phyloP scores from a whole-genome alignment of 2,888 invertebrate genomes.

The Phytoseiulus persimilis region DNA sequence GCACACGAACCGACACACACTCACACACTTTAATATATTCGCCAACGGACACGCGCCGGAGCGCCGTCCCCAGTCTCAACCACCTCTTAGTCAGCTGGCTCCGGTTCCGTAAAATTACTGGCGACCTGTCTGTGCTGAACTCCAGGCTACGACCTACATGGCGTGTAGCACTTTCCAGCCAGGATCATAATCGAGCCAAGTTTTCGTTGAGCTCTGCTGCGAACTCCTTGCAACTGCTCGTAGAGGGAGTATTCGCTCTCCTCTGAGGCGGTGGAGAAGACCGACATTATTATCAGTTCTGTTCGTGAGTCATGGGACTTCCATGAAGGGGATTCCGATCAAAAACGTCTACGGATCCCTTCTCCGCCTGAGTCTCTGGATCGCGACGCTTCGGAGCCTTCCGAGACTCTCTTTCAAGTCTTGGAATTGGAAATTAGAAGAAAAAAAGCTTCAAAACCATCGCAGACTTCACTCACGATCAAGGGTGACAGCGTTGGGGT shows the following conservation, averaged over 20 bases:
- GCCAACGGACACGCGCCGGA: background rate
- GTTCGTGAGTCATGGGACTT: background rate
- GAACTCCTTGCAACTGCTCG: no score
- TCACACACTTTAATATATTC: background rate
- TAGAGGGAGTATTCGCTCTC: no score
- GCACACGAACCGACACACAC: no score
- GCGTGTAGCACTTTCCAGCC: no score
- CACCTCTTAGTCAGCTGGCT: background rate
- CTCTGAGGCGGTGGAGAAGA: no score
- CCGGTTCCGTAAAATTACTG: background rate
- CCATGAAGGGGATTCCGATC: background rate
- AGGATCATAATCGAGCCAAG: no score
- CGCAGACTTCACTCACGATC: background rate
- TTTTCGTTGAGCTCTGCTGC: no score
- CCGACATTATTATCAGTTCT: background rate
- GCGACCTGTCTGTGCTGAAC: no score
- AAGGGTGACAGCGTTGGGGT: slow-evolving; percentile 17
- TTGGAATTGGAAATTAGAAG: no score
- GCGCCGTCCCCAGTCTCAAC: background rate
- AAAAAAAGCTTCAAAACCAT: no score
- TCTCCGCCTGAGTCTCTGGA: background rate
- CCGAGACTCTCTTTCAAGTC: no score
- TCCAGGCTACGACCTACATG: no score
- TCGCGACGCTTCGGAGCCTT: background rate
- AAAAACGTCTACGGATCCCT: background rate